These are phyloP conservation scores for Luidia sarsii DNA, from an alignment of 53 echinoderm and acorn worm species.

Conservation along the genomic window DNA sequence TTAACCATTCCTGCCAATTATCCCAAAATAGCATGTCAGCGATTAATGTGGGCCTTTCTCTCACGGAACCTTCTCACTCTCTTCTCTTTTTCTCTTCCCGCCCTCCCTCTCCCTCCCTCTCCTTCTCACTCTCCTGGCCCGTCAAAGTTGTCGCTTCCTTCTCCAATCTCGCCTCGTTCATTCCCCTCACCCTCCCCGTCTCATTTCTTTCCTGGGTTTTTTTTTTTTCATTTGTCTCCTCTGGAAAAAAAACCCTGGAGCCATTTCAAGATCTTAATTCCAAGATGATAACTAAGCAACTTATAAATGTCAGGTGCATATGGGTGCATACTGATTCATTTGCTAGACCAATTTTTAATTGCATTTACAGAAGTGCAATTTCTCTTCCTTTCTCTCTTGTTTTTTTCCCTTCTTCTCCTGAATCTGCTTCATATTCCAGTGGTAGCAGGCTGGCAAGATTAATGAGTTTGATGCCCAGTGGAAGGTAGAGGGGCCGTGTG, in stretches of 20 bases:
- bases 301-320: slow-evolving; percentile 56
- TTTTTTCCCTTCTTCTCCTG: not conserved
- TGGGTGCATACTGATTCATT: slow-evolving; percentile 45
- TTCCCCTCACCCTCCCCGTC: too few species aligned
- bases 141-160: not conserved
- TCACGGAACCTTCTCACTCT: not conserved
- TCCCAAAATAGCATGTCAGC: slow-evolving; percentile 66
- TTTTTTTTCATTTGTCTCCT: not conserved
- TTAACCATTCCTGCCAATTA: slow-evolving; percentile 62
- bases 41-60: slow-evolving; percentile 56
- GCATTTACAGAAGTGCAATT: slow-evolving; percentile 46
- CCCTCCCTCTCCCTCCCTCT: not conserved
- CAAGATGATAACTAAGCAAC: slow-evolving; percentile 50
- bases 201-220: too few species aligned
- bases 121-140: not conserved
- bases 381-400: too few species aligned
- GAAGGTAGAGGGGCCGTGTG: slow-evolving; percentile 40
- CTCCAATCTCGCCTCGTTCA: too few species aligned
- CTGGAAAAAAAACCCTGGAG: slow-evolving; percentile 25
- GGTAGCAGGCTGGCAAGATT: slow-evolving; percentile 24
- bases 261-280: slow-evolving; percentile 35
- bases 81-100: not conserved
- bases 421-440: not conserved
- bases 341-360: slow-evolving; percentile 53
- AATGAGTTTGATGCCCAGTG: slow-evolving; percentile 20